Evolutionary conservation across 2,888 invertebrate genomes (phyloP), one percentile per base, ranked within the genome.

Genomic region (Drosophila colorata): DNA sequence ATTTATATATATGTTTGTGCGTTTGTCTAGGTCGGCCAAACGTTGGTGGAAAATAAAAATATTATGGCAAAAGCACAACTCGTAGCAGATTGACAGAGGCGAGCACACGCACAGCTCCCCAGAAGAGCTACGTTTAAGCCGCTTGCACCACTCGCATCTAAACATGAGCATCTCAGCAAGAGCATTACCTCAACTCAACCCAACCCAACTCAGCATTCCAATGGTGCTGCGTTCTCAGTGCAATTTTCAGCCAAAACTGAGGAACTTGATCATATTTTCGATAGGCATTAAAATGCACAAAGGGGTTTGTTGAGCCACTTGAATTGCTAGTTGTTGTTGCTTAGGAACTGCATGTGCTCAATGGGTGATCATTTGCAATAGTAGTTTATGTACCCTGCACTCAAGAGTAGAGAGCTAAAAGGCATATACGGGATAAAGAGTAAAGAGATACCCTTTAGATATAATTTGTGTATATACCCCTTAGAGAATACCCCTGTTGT

Each of bases 11-110:
- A 20, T 20, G 4, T 38, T 23, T 23, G 7, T 16, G 43, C 38
- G 44, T 57, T 38, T 38, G 35, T 52, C 4, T 23, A n/a, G 9
- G 11, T 31, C 6, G 13, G 11, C 14, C 41, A 25, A 16, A 23
- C 18, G 63, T 35, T 73, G 69, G 65, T 59, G 70, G 55, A 59
- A 68, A 63, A 60, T 61, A 63, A 64, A 65, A 76, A 74, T 67
- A 47, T 66, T 67, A 58, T 51, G 69, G 37, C 43, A 60, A 59
- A 35, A 49, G 52, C 64, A 53, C 41, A 64, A 67, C 46, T 53
- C 47, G 51, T 53, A 59, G 68, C 31, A 65, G 60, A 75, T 73
- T 65, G 67, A 53, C 57, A 59, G 41, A 51, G 43, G 35, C n/a
- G 20, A 9, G 28, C 52, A 16, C 18, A 38, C 28, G 40, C 20